phyloP scores from a whole-genome alignment of 92 coral and sea anemone genomes.

The Palythoa caribaeorum region DNA sequence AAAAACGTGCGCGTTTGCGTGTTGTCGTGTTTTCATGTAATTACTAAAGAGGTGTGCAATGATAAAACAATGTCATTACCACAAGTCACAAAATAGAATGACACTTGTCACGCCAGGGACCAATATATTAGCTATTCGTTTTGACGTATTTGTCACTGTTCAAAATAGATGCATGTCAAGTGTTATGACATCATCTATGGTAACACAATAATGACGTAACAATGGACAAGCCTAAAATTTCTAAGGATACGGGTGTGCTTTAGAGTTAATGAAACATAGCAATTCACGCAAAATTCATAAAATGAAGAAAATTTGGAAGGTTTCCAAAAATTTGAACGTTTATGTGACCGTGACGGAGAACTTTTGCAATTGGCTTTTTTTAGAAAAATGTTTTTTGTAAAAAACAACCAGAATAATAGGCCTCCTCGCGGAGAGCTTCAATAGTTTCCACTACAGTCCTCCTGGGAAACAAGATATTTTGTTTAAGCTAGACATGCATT shows the following conservation, averaged over 20 bases:
- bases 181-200: not conserved
- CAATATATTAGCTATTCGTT: not conserved
- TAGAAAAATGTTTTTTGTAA: too few species aligned
- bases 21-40: not conserved
- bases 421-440: too few species aligned
- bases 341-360: too few species aligned
- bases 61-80: not conserved
- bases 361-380: too few species aligned
- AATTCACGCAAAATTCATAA: too few species aligned
- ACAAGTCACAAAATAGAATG: not conserved
- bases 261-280: too few species aligned
- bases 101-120: not conserved
- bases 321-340: too few species aligned
- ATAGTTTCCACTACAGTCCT: too few species aligned
- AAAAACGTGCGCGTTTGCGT: not conserved
- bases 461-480: too few species aligned
- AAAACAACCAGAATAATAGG: too few species aligned
- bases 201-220: not conserved
- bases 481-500: too few species aligned
- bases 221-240: not conserved
- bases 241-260: too few species aligned
- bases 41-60: not conserved
- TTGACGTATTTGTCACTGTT: not conserved
- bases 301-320: not conserved
- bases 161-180: not conserved